phyloP scores from a whole-genome alignment of 2,113 vertebrate genomes.

The Zosterops hypoxanthus region DNA sequence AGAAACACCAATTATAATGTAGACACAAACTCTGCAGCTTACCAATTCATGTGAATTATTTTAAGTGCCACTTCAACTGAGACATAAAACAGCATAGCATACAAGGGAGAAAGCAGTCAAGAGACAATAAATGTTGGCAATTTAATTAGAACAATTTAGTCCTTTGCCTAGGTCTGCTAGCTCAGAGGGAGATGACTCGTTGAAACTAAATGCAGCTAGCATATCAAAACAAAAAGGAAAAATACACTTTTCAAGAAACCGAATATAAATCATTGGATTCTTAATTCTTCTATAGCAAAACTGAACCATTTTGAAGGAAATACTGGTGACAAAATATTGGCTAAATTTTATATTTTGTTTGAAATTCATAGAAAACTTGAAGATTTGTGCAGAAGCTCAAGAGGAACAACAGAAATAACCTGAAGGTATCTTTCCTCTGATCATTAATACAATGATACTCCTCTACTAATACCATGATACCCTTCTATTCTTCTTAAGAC shows the following conservation, averaged over 20 bases:
- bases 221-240: background rate
- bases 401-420: background rate
- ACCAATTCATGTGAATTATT: background rate
- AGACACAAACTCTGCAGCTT: background rate
- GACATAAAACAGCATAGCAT: background rate
- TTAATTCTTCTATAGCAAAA: background rate
- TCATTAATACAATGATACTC: background rate
- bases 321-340: background rate
- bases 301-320: background rate
- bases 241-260: background rate
- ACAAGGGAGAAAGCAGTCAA: background rate
- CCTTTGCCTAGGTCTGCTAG: background rate
- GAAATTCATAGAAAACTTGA: background rate
- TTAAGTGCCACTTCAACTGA: background rate
- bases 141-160: background rate
- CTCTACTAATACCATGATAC: background rate
- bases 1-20: background rate
- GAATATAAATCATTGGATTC: background rate
- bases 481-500: background rate
- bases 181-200: background rate
- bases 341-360: background rate
- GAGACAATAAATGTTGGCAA: constrained; percentile 11
- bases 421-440: background rate
- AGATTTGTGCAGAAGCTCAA: background rate
- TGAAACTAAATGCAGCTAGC: background rate